Conservation (phyloP, 1,140 invertebrate species). For the Drosophila sproati region DNA sequence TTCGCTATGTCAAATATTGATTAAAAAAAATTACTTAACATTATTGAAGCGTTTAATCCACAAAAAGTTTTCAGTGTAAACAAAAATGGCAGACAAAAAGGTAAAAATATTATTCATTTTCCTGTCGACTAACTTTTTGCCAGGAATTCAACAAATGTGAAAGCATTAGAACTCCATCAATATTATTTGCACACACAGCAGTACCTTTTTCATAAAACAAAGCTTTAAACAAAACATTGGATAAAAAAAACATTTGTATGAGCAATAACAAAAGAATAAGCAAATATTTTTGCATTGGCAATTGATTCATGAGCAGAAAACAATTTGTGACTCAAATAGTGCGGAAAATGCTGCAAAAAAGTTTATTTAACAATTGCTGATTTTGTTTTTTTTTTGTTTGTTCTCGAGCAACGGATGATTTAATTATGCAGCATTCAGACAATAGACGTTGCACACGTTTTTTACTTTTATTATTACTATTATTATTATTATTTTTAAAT, state of each 20-base stretch:
- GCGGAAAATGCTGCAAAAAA: slow-evolving; percentile 68
- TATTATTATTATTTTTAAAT: slow-evolving; percentile 12
- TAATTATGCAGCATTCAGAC: slow-evolving; percentile 69
- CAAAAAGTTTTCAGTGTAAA: slow-evolving; percentile 5
- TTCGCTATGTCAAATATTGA: no score
- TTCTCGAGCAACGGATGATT: slow-evolving; percentile 52
- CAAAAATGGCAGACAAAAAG: slow-evolving; percentile 12
- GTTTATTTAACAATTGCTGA: slow-evolving; percentile 61
- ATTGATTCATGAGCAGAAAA: slow-evolving; percentile 75
- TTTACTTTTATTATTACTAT: slow-evolving; percentile 15
- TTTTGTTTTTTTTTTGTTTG: slow-evolving; percentile 21
- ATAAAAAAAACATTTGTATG: not conserved
- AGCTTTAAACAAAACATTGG: slow-evolving; percentile 27
- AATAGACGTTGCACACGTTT: slow-evolving; percentile 31
- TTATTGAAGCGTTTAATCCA: slow-evolving; percentile 1
- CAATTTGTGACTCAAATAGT: slow-evolving; percentile 72
- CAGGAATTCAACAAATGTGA: slow-evolving; percentile 1
- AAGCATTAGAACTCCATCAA: slow-evolving; percentile 43
- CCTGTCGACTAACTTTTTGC: not conserved
- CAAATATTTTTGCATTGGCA: slow-evolving; percentile 42
- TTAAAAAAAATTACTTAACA: no score
- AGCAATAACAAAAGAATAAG: slow-evolving; percentile 25
- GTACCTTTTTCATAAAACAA: slow-evolving; percentile 17
- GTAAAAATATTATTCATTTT: slow-evolving; percentile 6
- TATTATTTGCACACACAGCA: slow-evolving; percentile 10